Evolutionary conservation across 1,140 invertebrate genomes (phyloP), one percentile per base, ranked within the genome.

Genomic region (Drosophila obscura): DNA sequence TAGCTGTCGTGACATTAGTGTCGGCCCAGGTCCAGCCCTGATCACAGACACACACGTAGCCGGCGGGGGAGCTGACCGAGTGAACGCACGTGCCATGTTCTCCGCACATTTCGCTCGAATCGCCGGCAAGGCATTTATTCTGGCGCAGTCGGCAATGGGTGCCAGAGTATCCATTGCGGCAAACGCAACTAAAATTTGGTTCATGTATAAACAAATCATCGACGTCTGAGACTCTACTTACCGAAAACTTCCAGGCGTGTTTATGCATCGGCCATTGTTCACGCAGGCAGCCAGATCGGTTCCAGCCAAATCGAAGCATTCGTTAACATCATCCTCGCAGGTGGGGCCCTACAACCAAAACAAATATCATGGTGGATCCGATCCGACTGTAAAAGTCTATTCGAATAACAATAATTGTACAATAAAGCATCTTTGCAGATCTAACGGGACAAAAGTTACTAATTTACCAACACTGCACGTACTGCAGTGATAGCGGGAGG

Each of bases 251-350:
- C 97, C 97, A 13, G 93, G 94, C 19, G 92, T 94, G 91, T 99
- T 98, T 9, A 95, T 92, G 89, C 97, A 99, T 1, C 94, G 96
- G 0, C 95, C 97, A 49, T 96, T 96, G 92, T 99, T 98, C 93
- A 98, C 97, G 92, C 98, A 99, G 2, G 97, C 97, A 3, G 50
- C 61, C 96, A 93, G 81, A 96, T 96, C 89, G 0, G 97, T 98
- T 7, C 96, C 96, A 2, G 93, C 92, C 83, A 95, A 96, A 64
- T 93, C 62, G 1, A 93, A 90, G 91, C 98, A 99, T 92, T 99
- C 98, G 87, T 99, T 96, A 0, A 98, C 94, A 92, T 99, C 98
- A 2, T 91, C 84, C 55, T 95, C 93, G 92, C 98, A 99, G 16
- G 93, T 92, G 9, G 90, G 50, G 0, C 96, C 96, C 96, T 96